Evolutionary conservation across 30 jellyfish, hydroid and myxozoan species (phyloP).

Genomic region (Morbakka virulenta): DNA sequence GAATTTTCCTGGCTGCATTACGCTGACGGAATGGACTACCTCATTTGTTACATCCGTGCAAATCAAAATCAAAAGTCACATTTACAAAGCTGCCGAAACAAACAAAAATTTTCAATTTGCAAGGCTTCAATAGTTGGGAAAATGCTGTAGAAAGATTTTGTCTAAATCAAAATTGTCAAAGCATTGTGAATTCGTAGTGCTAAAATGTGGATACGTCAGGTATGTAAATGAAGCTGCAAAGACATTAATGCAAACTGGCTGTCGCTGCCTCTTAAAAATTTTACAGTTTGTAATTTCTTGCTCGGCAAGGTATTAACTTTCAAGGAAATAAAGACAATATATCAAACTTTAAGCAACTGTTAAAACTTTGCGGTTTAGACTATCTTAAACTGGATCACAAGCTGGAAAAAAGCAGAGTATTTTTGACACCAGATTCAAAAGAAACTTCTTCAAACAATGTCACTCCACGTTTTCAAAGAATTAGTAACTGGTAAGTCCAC

Average conservation of each 20-base stretch:
- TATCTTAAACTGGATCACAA: constrained; percentile 8
- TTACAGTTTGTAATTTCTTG: constrained; percentile 5
- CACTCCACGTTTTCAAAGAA: constrained; percentile 3
- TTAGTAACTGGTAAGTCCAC: constrained; percentile 8
- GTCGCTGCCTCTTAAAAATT: constrained; percentile 27
- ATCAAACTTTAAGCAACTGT: constrained; percentile 24
- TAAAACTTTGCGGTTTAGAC: constrained; percentile 6
- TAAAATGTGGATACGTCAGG: constrained; percentile 46
- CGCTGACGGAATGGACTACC: too few species aligned
- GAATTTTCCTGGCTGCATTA: too few species aligned
- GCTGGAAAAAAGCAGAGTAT: constrained; percentile 17
- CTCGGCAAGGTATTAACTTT: constrained; percentile 48
- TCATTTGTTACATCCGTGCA: too few species aligned
- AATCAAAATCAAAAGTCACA: too few species aligned
- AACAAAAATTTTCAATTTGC: neutral
- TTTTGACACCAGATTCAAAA: constrained; percentile 17
- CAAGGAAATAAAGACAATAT: constrained; percentile 33
- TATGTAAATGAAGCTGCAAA: neutral
- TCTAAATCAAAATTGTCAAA: constrained; percentile 20
- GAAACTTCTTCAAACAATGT: constrained; percentile 9
- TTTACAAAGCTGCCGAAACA: too few species aligned
- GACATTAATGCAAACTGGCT: too few species aligned
- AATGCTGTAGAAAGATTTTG: constrained; percentile 3
- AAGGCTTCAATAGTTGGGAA: constrained; percentile 34
- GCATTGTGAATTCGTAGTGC: constrained; percentile 34